phyloP scores from a whole-genome alignment of 2,113 vertebrate genomes.

The Eublepharis macularius region DNA sequence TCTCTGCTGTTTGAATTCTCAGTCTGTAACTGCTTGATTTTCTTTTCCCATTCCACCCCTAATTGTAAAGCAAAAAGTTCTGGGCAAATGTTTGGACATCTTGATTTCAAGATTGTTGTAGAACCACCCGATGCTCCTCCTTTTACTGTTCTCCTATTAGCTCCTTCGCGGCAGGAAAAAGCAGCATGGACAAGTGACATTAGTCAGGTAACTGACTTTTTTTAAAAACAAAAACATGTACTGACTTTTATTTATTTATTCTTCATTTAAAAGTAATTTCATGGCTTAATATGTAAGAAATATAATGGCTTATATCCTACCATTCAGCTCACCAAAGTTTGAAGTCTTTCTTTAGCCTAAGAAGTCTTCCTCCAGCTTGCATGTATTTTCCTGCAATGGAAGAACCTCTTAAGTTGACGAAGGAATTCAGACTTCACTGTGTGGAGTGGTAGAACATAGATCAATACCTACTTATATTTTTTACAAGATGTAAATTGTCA shows the following conservation, averaged over 20 bases:
- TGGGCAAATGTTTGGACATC: conserved; percentile 92
- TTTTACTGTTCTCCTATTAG: conserved; percentile 92
- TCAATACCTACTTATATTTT: too few species aligned
- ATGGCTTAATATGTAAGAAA: fast-evolving
- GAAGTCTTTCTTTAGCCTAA: too few species aligned
- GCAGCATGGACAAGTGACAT: conserved; percentile 99
- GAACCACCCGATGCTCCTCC: conserved; percentile 86
- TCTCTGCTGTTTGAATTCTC: not conserved
- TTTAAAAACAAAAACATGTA: not conserved
- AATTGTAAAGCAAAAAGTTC: conserved; percentile 83
- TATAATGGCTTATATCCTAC: too few species aligned
- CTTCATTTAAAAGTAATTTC: not conserved
- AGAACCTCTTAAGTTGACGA: too few species aligned
- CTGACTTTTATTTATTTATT: not conserved
- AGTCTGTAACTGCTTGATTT: not conserved
- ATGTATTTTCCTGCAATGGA: too few species aligned
- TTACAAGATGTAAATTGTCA: not conserved
- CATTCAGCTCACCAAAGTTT: too few species aligned
- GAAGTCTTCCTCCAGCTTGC: too few species aligned
- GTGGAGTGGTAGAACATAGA: too few species aligned
- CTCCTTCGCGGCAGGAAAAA: conserved; percentile 95
- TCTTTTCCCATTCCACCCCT: not conserved
- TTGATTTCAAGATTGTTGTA: conserved; percentile 96
- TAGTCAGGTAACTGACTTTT: conserved; percentile 86
- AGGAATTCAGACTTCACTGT: too few species aligned